phyloP scores from a whole-genome alignment of 2,888 invertebrate genomes.

The Oligia latruncula region DNA sequence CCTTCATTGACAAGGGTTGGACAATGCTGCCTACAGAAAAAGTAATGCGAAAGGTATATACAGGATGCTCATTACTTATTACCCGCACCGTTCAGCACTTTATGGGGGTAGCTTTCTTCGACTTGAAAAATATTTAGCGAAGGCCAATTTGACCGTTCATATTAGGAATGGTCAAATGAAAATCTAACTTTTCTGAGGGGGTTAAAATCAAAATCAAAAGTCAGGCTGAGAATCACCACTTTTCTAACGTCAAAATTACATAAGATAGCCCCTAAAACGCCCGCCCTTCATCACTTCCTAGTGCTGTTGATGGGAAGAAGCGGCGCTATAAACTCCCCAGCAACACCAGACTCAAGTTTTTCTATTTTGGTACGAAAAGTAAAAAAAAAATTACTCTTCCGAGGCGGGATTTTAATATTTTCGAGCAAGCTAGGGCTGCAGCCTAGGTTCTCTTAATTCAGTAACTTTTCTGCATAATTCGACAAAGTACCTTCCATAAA shows the following conservation, averaged over 20 bases:
- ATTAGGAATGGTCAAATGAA: background rate
- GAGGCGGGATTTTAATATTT: background rate
- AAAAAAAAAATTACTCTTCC: background rate
- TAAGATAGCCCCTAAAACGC: background rate
- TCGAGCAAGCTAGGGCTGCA: background rate
- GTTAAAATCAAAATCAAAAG: no score
- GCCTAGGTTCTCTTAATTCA: background rate
- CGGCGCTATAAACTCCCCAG: background rate
- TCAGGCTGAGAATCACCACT: background rate
- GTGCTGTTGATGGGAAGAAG: background rate
- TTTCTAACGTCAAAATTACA: background rate
- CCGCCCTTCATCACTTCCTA: background rate
- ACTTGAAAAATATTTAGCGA: background rate
- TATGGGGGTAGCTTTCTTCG: background rate
- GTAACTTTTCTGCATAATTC: no score
- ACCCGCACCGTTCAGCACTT: background rate
- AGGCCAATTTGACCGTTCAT: background rate
- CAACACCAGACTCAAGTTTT: background rate
- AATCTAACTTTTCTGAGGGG: background rate
- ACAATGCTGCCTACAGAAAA: constrained; percentile 85
- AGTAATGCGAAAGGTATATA: constrained; percentile 80
- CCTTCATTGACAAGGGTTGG: constrained; percentile 86
- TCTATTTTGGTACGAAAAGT: background rate
- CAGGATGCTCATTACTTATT: background rate
- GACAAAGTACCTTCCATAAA: no score